Conservation (phyloP, 2,113 vertebrate genomes). For the Myrmecophaga tridactyla region DNA sequence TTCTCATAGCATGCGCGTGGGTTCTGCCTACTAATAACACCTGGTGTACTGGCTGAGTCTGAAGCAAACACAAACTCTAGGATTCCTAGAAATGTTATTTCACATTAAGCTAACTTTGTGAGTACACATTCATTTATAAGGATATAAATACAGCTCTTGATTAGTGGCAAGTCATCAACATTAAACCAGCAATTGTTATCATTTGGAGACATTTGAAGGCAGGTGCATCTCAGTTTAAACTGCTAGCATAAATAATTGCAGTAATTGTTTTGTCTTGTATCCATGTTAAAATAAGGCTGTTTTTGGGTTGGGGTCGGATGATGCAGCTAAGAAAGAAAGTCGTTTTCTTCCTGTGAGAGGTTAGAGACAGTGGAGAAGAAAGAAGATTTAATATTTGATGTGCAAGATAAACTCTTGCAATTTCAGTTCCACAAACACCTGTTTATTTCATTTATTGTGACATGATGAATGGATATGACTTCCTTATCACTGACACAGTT, state of each 20-base stretch:
- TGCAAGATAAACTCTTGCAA: background rate
- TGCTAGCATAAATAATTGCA: constrained; percentile 44
- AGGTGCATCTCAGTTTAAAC: constrained; percentile 48
- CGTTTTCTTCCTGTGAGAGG: background rate
- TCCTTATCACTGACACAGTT: background rate
- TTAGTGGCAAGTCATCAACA: constrained; percentile 32
- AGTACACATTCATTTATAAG: background rate
- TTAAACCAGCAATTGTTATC: constrained; percentile 44
- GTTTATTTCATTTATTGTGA: background rate
- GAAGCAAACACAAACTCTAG: background rate
- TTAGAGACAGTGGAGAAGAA: background rate
- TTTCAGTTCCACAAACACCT: background rate
- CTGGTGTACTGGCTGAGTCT: background rate
- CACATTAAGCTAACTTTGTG: background rate
- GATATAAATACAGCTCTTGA: constrained; percentile 37
- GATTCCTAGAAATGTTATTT: constrained; percentile 20
- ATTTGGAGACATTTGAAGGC: constrained; percentile 17
- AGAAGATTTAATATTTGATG: background rate
- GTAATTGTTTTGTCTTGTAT: constrained; percentile 51
- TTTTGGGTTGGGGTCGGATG: constrained; percentile 19
- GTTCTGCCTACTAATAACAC: background rate
- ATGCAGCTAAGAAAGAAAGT: background rate
- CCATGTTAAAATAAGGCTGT: constrained; percentile 26
- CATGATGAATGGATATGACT: background rate
- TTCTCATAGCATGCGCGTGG: background rate